Evolutionary conservation across 92 coral and sea anemone genomes (phyloP).

Genomic region (Metridium senile): DNA sequence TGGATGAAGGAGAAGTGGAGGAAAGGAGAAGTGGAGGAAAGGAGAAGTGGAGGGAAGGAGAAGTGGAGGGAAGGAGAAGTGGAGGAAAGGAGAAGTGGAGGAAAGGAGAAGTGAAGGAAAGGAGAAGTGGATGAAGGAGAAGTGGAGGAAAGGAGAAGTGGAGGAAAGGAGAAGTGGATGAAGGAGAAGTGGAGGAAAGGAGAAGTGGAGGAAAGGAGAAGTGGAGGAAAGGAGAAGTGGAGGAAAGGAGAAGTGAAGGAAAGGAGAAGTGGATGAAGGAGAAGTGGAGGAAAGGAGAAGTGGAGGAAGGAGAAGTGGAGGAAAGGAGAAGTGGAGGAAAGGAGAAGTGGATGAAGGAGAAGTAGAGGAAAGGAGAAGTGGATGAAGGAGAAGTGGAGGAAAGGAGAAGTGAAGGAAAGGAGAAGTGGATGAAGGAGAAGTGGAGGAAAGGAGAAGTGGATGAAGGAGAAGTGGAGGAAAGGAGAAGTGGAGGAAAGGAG

Average conservation of each 20-base stretch:
- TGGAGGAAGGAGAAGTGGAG: neutral
- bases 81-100: neutral
- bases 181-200: neutral
- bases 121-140: neutral
- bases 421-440: neutral
- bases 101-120: neutral
- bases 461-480: neutral
- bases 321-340: neutral
- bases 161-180: neutral
- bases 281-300: neutral
- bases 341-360: neutral
- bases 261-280: neutral
- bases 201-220: neutral
- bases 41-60: neutral
- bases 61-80: neutral
- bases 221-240: neutral
- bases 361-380: neutral
- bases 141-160: neutral
- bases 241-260: neutral
- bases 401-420: neutral
- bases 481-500: neutral
- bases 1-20: neutral
- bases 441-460: neutral
- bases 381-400: neutral
- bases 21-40: neutral